phyloP scores from a whole-genome alignment of 2,113 vertebrate species.

The Odobenus rosmarus region DNA sequence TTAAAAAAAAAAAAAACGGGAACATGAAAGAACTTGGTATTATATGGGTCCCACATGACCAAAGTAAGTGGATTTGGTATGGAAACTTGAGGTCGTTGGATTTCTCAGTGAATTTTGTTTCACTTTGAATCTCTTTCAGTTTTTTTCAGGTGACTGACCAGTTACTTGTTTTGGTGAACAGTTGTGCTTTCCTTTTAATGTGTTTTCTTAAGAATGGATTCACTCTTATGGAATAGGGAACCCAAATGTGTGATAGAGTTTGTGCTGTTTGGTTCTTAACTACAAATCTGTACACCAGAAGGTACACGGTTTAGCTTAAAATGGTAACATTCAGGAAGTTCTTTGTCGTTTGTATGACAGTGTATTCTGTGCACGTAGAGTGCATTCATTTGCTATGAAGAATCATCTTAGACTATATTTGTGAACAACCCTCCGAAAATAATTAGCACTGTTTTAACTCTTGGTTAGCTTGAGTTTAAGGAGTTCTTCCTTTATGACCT shows the following conservation, averaged over 20 bases:
- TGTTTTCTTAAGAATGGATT: not conserved
- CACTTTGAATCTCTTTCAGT: not conserved
- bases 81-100: not conserved
- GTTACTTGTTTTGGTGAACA: slow-evolving; percentile 17
- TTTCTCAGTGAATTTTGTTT: slow-evolving; percentile 30
- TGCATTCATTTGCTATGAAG: slow-evolving; percentile 2
- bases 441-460: not conserved
- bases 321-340: slow-evolving; percentile 11
- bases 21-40: not conserved
- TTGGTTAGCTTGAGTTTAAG: not conserved
- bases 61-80: not conserved
- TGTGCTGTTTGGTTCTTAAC: not conserved
- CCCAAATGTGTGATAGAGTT: not conserved
- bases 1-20: too few species aligned
- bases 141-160: not conserved
- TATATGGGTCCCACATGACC: not conserved
- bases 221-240: not conserved
- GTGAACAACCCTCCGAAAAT: not conserved
- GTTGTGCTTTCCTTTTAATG: not conserved
- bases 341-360: not conserved
- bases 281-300: not conserved
- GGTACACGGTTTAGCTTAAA: not conserved
- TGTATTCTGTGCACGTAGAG: slow-evolving; percentile 5
- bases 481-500: not conserved
- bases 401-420: not conserved